Base-by-base conservation (phyloP, 2,888 invertebrate species). In the Agonopterix heracliana region DNA sequence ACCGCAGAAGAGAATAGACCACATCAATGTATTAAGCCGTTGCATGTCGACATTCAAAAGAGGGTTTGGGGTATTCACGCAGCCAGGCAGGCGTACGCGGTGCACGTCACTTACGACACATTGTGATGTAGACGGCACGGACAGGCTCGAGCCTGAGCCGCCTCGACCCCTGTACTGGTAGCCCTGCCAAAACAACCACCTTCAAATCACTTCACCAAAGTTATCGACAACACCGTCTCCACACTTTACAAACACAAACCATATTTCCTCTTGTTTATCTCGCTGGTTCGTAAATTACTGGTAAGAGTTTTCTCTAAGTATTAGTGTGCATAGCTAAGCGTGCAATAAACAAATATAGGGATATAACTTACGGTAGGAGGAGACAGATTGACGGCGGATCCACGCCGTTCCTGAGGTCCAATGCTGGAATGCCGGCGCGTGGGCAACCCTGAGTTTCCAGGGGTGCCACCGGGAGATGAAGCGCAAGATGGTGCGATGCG, bases 351-450 rank as follows among this genome's bases (percentile, higher is more conserved):
- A 38, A 26, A 10, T 38, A n/a, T n/a, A 9, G 38, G 9, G 38
- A 41, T 38, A 10, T 63, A 47, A 91, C 93, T 92, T 92, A 96
- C 96, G 90, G 95, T 94, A 61, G 96, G 96, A 60, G 96, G 96
- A 54, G 96, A 96, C 54, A 96, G 90, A 86, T 96, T 96, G 60
- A 94, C 93, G 54, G 93, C 93, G 10, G 95, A 95, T 50, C 93
- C 93, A 48, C 96, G 92, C 55, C 96, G 91, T 74, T 97, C 96
- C 71, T 96, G 96, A 0, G 96, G 95, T 14, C 96, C 96, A 64
- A 96, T 96, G 81, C 96, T 96, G 50, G 96, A 97, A 79, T 97
- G 97, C 17, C 97, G 92, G 47, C 97, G 92, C 36, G 94, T 93
- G 11, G 96, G 96, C 53, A 97, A 82, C 0, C 95, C 95, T 34